A percentile compares a stretch with the other conserved stretches of the same genome.
These are phyloP conservation scores for Leptonema lineaticorne DNA, from an alignment of 1,140 invertebrate genomes.

Conservation along the genomic window DNA sequence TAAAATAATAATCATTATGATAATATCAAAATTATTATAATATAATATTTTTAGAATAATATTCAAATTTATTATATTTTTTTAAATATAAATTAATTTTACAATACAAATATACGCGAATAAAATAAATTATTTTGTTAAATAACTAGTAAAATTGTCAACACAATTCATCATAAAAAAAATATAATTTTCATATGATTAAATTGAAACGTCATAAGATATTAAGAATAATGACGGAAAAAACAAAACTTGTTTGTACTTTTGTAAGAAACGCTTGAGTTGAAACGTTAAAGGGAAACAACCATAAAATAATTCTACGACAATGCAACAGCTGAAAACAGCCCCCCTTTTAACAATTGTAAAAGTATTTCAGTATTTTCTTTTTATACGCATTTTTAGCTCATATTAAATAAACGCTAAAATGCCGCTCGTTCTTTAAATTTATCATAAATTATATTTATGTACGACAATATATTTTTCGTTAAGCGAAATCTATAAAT, in stretches of 20 bases:
- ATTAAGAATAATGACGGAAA: too few species aligned
- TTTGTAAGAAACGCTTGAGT: neutral
- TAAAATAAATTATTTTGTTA: too few species aligned
- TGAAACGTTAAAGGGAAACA: conserved; percentile 20
- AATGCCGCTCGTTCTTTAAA: too few species aligned
- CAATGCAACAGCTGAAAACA: neutral
- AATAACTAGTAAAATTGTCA: too few species aligned
- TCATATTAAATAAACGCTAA: neutral
- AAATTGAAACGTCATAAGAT: too few species aligned
- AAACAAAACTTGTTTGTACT: neutral
- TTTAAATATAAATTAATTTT: neutral
- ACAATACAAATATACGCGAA: neutral
- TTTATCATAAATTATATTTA: too few species aligned
- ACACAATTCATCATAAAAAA: too few species aligned
- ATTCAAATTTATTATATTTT: neutral
- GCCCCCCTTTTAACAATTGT: neutral
- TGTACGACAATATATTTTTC: too few species aligned
- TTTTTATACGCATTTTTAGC: neutral
- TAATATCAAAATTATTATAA: neutral
- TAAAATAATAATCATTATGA: neutral
- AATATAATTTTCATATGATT: too few species aligned
- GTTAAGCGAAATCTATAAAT: too few species aligned
- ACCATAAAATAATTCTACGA: conserved; percentile 25
- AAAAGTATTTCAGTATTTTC: neutral
- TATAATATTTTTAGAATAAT: neutral